Conservation (phyloP, 2,888 invertebrate species). For the Amblyjoppa fuscipennis region DNA sequence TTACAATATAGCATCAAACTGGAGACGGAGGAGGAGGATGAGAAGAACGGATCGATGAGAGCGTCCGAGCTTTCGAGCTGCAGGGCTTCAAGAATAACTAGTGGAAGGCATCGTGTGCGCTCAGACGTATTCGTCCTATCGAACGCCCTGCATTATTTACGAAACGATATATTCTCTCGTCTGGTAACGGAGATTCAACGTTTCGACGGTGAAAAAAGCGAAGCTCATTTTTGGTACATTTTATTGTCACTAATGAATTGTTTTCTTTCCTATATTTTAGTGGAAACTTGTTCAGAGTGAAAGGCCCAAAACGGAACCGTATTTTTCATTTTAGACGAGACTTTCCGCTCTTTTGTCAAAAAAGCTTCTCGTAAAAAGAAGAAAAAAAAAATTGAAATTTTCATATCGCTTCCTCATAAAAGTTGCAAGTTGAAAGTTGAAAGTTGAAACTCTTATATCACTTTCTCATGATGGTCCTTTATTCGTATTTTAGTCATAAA, state of each 20-base stretch:
- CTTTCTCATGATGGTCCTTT: too few species aligned
- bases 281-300: too few species aligned
- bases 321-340: too few species aligned
- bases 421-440: too few species aligned
- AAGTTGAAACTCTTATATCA: too few species aligned
- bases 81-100: not conserved
- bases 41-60: constrained; percentile 2
- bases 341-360: too few species aligned
- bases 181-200: not conserved
- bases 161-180: not conserved
- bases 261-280: not conserved
- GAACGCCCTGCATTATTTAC: not conserved
- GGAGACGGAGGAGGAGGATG: not conserved
- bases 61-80: not conserved
- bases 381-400: not conserved
- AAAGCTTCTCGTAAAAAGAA: too few species aligned
- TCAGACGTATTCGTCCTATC: not conserved
- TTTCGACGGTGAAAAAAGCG: not conserved
- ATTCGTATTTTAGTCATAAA: too few species aligned
- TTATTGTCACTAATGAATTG: not conserved
- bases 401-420: too few species aligned
- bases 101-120: not conserved
- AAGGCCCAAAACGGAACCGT: too few species aligned
- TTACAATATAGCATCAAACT: not conserved
- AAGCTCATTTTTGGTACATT: too few species aligned